A percentile compares a stretch with the other conserved stretches of the same genome.
These are phyloP conservation scores for Stichopus chloronotus DNA, from an alignment of 35 echinoderm and acorn worm genomes.

Conservation along the genomic window DNA sequence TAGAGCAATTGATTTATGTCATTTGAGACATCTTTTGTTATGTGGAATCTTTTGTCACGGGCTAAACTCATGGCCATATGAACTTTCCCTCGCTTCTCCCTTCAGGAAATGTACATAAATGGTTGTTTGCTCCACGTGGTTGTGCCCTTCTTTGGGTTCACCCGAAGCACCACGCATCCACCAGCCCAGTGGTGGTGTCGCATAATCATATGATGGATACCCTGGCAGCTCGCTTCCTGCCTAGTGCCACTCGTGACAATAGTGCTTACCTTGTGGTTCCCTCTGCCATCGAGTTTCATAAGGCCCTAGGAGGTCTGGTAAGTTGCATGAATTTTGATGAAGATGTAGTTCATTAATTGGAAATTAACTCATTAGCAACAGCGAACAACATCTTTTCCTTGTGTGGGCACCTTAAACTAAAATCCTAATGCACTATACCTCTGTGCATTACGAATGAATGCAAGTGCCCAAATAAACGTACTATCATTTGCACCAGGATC, in stretches of 20 bases:
- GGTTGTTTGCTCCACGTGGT: slow-evolving; percentile 61
- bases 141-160: slow-evolving; percentile 60
- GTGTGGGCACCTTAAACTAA: no score
- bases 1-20: no score
- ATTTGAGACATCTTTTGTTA: no score
- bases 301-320: slow-evolving; percentile 85
- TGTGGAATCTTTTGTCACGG: no score
- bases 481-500: no score
- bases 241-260: slow-evolving; percentile 70
- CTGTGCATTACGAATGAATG: no score
- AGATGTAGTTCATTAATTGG: no score
- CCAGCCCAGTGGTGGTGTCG: slow-evolving; percentile 56
- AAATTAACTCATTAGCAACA: no score
- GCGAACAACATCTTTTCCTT: no score
- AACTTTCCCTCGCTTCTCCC: background rate
- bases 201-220: slow-evolving; percentile 52
- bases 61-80: no score
- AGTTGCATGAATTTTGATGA: slow-evolving; percentile 16
- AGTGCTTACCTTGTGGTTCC: slow-evolving; percentile 58
- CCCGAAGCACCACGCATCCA: slow-evolving; percentile 53
- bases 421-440: no score
- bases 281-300: slow-evolving; percentile 66
- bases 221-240: slow-evolving; percentile 63
- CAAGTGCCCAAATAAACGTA: no score
- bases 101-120: slow-evolving; percentile 70